Percentiles rank a stretch among this genome's conserved stretches.
phyloP scores from a whole-genome alignment of 2,113 vertebrate species.

The Telmatochromis brichardi region DNA sequence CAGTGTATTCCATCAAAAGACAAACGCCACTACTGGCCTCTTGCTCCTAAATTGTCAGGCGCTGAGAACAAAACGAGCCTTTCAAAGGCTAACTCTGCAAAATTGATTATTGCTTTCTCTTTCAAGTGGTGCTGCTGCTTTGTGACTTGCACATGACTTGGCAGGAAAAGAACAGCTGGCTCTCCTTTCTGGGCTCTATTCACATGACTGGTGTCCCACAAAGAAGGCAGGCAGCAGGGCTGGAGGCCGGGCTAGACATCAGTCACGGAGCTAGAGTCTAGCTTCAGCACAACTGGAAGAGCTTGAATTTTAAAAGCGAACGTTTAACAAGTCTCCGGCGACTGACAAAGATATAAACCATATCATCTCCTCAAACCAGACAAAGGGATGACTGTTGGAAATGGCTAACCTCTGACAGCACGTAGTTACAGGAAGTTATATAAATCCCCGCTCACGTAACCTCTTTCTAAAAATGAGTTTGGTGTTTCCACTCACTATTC shows the following conservation, averaged over 20 bases:
- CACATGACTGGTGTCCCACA: constrained; percentile 63
- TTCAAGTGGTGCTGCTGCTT: constrained; percentile 60
- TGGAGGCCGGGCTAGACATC: constrained; percentile 20
- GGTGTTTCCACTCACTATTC: background rate
- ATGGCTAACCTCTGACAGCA: background rate
- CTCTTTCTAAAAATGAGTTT: constrained; percentile 6
- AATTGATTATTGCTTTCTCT: constrained; percentile 69
- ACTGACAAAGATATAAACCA: background rate
- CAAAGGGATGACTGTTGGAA: background rate
- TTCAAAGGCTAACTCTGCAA: constrained; percentile 58
- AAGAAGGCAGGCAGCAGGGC: constrained; percentile 25
- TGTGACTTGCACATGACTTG: constrained; percentile 73
- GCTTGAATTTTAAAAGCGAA: background rate
- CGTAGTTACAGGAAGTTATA: constrained; percentile 1
- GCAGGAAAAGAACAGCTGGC: constrained; percentile 63
- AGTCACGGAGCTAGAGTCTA: background rate
- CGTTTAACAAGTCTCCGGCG: background rate
- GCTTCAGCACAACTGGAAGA: background rate
- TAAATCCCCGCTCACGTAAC: background rate
- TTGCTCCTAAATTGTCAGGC: constrained; percentile 28
- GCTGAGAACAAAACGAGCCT: constrained; percentile 55
- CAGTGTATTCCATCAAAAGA: constrained; percentile 53
- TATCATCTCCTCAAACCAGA: background rate
- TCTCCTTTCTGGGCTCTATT: constrained; percentile 45
- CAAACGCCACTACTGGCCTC: constrained; percentile 37